These are phyloP conservation scores for Xiphophorus maculatus DNA, from an alignment of 2,113 vertebrate species.

Conservation along the genomic window DNA sequence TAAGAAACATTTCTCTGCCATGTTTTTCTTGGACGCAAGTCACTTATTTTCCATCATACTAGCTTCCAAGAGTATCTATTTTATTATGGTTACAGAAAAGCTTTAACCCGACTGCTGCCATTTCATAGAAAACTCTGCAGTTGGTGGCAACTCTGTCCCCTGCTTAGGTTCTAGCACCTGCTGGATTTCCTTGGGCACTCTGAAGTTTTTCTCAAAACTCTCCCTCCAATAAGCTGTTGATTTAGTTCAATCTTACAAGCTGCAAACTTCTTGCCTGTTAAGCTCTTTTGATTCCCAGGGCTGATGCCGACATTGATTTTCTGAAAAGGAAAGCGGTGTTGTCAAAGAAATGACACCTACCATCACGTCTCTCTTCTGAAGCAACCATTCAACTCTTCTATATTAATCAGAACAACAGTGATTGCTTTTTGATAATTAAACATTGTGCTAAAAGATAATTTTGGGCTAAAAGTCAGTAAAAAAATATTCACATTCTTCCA, in stretches of 20 bases:
- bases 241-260: background rate
- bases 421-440: no score
- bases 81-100: background rate
- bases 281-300: background rate
- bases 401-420: no score
- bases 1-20: no score
- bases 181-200: no score
- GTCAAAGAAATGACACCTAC: background rate
- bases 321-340: background rate
- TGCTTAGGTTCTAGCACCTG: no score
- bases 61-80: background rate
- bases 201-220: no score
- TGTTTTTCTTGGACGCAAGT: background rate
- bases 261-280: background rate
- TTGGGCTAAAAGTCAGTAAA: background rate
- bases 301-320: background rate
- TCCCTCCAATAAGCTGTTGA: background rate
- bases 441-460: background rate
- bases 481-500: background rate
- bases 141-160: background rate
- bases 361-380: no score
- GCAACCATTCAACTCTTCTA: no score
- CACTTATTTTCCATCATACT: background rate
- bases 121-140: background rate
- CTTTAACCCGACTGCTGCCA: background rate